These are phyloP conservation scores for Melanogrammus aeglefinus DNA, from an alignment of 2,797 vertebrate genomes.

Conservation along the genomic window DNA sequence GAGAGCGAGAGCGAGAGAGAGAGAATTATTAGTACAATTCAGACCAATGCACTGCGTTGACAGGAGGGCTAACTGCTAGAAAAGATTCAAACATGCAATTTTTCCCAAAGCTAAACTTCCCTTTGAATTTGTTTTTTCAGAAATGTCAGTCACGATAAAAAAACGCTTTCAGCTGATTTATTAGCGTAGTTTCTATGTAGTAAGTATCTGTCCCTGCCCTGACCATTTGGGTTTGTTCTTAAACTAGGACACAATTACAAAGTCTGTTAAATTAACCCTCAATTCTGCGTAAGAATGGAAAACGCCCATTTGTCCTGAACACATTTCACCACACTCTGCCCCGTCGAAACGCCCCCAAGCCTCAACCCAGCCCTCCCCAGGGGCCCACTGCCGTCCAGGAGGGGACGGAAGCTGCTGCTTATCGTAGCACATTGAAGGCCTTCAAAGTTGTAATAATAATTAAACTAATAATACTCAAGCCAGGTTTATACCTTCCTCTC, in stretches of 20 bases:
- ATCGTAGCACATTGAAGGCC: slow-evolving; percentile 19
- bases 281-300: no score
- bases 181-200: no score
- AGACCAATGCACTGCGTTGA: neutral
- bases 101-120: no score
- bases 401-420: slow-evolving; percentile 20
- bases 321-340: neutral
- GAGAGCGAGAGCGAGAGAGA: no score
- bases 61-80: neutral
- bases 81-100: neutral
- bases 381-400: slow-evolving; percentile 31
- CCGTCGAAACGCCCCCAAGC: slow-evolving; percentile 37
- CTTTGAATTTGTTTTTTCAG: neutral
- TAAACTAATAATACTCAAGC: slow-evolving; percentile 1
- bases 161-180: no score
- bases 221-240: no score
- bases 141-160: no score
- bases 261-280: no score
- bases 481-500: slow-evolving; percentile 4
- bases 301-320: neutral
- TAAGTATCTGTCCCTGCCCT: no score
- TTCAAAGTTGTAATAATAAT: slow-evolving; percentile 30
- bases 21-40: neutral
- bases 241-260: no score
- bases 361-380: slow-evolving; percentile 49